Evolutionary conservation across 2,113 vertebrate genomes (phyloP), one percentile per base, ranked within the genome.

Genomic region (Trichomycterus rosablanca): DNA sequence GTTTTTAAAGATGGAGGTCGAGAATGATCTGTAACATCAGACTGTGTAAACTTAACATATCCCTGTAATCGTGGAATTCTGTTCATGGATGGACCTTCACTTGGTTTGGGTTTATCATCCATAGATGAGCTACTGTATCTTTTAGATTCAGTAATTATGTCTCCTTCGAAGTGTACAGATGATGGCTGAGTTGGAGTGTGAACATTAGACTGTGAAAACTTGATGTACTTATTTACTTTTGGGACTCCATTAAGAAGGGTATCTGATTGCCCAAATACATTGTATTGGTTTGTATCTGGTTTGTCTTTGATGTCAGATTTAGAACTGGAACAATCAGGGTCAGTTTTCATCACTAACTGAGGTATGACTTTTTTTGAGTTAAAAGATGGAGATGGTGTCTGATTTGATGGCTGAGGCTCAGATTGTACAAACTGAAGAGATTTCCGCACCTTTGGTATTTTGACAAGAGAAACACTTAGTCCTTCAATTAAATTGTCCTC

Each of bases 381-480:
- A n/a, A 28, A 45, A 12, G 19, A 24, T 59, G 16, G 26, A 2
- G 18, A 19, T 28, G 18, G 8, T 3, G 15, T 16, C 42, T 9
- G 28, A 28, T 19, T 30, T 14, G 7, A 18, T 2, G 19, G 12
- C 28, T 57, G n/a, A 30, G 16, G 12, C 14, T 48, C 7, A 14
- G 32, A 37, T 18, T 48, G 57, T 42, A 37, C n/a, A 46, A 37
- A 50, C 7, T 53, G 28, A 15, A 67, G 60, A 30, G 48, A 63
- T 39, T 34, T 63, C 12, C 64, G 59, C 4, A 67, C 45, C n/a
- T 52, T 57, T 46, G 63, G 69, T 8, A 63, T 18, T 16, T 52
- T 14, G 3, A 28, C 52, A 11, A 40, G n/a, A 40, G 52, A 40
- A 23, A 6, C 19, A n/a, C 1, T 7, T 35, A 23, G 5, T 55